These are phyloP conservation scores for Stenichneumon culpator DNA, from an alignment of 2,888 invertebrate genomes.

Conservation along the genomic window DNA sequence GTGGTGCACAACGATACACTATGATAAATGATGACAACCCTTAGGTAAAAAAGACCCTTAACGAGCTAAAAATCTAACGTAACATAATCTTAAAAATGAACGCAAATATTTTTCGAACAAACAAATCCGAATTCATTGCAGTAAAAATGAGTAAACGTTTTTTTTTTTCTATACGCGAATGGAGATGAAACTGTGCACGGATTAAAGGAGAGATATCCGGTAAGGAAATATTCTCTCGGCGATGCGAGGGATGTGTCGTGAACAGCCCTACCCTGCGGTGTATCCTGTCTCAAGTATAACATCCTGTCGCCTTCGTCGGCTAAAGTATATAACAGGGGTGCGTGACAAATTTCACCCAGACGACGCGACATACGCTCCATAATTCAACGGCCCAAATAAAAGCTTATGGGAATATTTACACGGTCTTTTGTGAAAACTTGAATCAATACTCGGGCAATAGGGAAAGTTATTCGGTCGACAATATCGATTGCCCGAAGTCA, in stretches of 20 bases:
- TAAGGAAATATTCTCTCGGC: constrained; percentile 58
- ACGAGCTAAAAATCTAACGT: neutral
- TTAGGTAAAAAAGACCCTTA: constrained; percentile 10
- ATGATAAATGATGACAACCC: constrained; percentile 28
- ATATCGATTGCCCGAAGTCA: neutral
- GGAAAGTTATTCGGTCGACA: neutral
- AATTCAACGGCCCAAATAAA: constrained; percentile 1
- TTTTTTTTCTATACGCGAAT: constrained; percentile 6
- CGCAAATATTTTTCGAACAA: no score
- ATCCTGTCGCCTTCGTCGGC: constrained; percentile 64
- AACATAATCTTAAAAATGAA: no score
- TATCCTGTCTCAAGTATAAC: constrained; percentile 71
- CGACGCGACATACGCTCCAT: constrained; percentile 48
- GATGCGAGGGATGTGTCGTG: constrained; percentile 54
- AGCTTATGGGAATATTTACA: neutral
- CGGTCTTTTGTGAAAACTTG: neutral
- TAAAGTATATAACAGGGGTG: constrained; percentile 46
- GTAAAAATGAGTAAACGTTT: no score
- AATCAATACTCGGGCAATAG: constrained; percentile 20
- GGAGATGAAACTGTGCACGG: constrained; percentile 26
- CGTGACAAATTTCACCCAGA: constrained; percentile 48
- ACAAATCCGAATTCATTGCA: no score
- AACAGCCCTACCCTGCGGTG: constrained; percentile 44
- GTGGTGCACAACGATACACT: neutral
- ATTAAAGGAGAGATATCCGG: constrained; percentile 64